phyloP scores from a whole-genome alignment of 2,113 vertebrate genomes.

The Tylochromis polylepis region DNA sequence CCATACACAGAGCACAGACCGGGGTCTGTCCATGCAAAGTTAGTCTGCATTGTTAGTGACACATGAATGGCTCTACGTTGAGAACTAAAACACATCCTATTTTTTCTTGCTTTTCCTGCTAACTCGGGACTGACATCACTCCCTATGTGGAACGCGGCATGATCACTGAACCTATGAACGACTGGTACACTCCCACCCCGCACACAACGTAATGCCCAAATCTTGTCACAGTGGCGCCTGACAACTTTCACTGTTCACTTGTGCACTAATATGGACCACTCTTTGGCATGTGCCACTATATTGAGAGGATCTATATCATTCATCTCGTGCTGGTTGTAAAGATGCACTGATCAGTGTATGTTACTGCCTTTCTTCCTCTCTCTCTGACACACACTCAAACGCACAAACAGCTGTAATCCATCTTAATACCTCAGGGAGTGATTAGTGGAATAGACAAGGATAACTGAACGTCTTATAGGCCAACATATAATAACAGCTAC shows the following conservation, averaged over 20 bases:
- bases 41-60: neutral
- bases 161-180: neutral
- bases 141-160: neutral
- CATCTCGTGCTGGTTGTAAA: neutral
- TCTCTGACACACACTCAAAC: neutral
- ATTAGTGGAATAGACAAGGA: neutral
- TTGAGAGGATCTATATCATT: neutral
- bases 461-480: conserved; percentile 1
- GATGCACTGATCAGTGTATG: neutral
- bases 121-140: neutral
- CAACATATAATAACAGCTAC: neutral
- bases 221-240: neutral
- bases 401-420: conserved; percentile 16
- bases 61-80: neutral
- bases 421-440: conserved; percentile 5
- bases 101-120: neutral
- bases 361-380: neutral
- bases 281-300: neutral
- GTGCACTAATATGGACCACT: neutral
- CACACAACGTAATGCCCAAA: neutral
- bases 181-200: neutral
- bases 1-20: neutral
- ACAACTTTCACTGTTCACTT: neutral
- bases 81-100: neutral
- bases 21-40: neutral